Evolutionary conservation across 2,113 vertebrate species (phyloP).

Genomic region (Chloroceryle aenea): DNA sequence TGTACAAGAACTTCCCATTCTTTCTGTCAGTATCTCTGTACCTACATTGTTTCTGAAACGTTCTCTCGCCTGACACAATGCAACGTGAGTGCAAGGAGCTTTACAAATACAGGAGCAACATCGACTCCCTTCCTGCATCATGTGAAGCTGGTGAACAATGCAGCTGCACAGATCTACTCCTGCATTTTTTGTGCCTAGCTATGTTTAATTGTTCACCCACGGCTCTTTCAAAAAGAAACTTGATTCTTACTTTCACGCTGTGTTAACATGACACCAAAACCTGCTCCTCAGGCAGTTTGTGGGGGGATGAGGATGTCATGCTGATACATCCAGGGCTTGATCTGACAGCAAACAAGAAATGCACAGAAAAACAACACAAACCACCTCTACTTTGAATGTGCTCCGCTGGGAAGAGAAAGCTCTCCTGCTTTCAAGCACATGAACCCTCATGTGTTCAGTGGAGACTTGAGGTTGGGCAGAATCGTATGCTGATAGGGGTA

Average conservation of each 20-base stretch:
- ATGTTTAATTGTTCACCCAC: not conserved
- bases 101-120: not conserved
- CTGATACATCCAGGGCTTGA: conserved; percentile 55
- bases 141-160: not conserved
- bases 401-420: conserved; percentile 2
- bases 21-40: not conserved
- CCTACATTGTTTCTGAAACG: not conserved
- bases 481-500: not conserved
- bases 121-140: not conserved
- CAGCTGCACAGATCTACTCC: not conserved
- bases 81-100: not conserved
- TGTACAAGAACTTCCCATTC: not conserved
- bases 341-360: conserved; percentile 37
- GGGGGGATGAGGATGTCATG: not conserved
- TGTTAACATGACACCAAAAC: conserved; percentile 41
- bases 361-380: not conserved
- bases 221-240: conserved; percentile 23
- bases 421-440: not conserved
- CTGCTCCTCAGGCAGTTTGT: not conserved
- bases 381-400: not conserved
- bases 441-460: not conserved
- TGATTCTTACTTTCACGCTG: conserved; percentile 19
- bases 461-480: not conserved
- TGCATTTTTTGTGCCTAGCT: not conserved
- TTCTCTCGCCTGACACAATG: not conserved